A percentile compares a stretch with the other conserved stretches of the same genome.
Evolutionary conservation across 2,888 invertebrate genomes (phyloP).

Genomic region (Apodemia mormo): DNA sequence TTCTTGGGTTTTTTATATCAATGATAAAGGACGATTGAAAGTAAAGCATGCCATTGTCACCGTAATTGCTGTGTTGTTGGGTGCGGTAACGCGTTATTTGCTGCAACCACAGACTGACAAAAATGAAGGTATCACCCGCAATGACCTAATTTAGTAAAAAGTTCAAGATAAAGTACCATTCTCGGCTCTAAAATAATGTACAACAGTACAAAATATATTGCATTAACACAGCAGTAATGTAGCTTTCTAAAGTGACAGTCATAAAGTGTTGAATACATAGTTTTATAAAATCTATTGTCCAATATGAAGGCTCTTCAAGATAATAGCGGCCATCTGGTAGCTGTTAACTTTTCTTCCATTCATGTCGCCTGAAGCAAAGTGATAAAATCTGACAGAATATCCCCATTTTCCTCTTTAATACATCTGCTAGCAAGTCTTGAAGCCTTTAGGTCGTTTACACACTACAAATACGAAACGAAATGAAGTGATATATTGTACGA

Average conservation of each 20-base stretch:
- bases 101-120: too few relatives aligned
- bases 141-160: too few relatives aligned
- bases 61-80: too few relatives aligned
- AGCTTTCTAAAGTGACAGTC: background rate
- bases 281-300: constrained; percentile 14
- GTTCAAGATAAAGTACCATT: too few relatives aligned
- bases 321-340: constrained; percentile 36
- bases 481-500: background rate
- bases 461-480: background rate
- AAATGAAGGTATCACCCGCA: too few relatives aligned
- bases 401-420: constrained; percentile 70
- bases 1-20: too few relatives aligned
- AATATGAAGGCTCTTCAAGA: constrained; percentile 19
- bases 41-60: too few relatives aligned
- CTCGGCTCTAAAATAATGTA: too few relatives aligned
- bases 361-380: constrained; percentile 60
- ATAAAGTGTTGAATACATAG: constrained; percentile 9
- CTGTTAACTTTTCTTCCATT: constrained; percentile 49
- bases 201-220: too few relatives aligned
- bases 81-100: too few relatives aligned
- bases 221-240: too few relatives aligned
- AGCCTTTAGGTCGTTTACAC: constrained; percentile 23
- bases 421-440: constrained; percentile 69
- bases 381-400: constrained; percentile 69
- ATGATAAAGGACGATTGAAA: too few relatives aligned